Evolutionary conservation across 2,797 vertebrate genomes (phyloP).

Genomic region (Limosa lapponica): DNA sequence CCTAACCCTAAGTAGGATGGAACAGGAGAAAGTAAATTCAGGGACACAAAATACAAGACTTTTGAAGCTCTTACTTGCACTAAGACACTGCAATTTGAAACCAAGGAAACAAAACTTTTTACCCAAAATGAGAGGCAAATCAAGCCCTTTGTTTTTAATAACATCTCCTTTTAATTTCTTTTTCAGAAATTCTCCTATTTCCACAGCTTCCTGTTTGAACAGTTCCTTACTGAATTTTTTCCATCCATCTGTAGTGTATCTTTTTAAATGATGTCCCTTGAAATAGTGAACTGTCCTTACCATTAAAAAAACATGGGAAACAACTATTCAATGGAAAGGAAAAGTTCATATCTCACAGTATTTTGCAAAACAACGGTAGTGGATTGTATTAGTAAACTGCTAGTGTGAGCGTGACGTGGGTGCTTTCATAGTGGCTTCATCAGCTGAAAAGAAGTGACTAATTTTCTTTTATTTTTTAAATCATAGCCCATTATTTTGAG

Average conservation of each 20-base stretch:
- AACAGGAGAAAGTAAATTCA: background rate
- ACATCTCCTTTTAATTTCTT: background rate
- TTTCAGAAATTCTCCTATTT: background rate
- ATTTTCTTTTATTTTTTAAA: conserved; percentile 48
- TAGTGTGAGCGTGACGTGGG: background rate
- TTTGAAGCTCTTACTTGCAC: background rate
- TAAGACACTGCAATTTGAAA: background rate
- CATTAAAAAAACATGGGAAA: background rate
- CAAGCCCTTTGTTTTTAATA: conserved; percentile 12
- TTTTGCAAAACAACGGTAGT: background rate
- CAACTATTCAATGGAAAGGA: background rate
- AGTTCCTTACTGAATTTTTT: background rate
- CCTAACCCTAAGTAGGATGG: background rate
- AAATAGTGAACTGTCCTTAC: background rate
- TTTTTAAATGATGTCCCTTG: background rate
- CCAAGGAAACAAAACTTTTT: background rate
- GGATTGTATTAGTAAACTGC: background rate
- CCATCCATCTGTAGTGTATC: background rate
- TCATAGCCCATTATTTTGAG: conserved; percentile 41
- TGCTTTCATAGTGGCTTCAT: conserved; percentile 2
- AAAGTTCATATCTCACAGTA: background rate
- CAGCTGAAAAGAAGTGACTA: conserved; percentile 2
- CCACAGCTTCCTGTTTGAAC: background rate
- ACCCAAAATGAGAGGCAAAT: background rate
- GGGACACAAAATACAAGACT: background rate